Conservation (phyloP, 2,797 vertebrate species). For the Myotis findleyi region DNA sequence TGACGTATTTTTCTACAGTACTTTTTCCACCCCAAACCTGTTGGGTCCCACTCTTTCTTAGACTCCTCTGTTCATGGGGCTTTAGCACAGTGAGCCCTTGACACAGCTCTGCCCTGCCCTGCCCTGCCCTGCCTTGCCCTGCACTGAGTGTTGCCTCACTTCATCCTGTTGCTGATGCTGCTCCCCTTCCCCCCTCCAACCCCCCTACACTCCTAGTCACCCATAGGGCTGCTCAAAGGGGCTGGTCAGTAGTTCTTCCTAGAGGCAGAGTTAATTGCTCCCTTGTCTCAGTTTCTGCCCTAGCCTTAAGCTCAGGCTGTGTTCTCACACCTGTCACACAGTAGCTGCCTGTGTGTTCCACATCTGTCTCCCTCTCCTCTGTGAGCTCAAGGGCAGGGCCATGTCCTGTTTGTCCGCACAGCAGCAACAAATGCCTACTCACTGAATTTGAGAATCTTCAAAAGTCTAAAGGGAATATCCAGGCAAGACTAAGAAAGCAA, state of each 20-base stretch:
- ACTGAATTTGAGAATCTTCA: background rate
- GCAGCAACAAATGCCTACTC: background rate
- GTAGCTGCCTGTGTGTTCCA: background rate
- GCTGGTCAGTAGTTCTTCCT: background rate
- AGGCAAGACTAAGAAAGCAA: background rate
- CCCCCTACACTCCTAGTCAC: background rate
- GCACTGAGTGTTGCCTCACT: background rate
- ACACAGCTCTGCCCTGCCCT: background rate
- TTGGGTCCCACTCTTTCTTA: background rate
- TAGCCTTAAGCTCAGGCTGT: background rate
- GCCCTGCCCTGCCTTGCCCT: background rate
- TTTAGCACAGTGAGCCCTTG: background rate
- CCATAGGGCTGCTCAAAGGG: fast-evolving
- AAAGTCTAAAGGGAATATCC: background rate
- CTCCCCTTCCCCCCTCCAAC: background rate
- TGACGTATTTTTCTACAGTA: background rate
- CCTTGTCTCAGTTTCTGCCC: background rate
- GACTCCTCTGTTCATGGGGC: background rate
- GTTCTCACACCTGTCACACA: background rate
- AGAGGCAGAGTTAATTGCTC: background rate
- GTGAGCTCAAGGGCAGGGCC: background rate
- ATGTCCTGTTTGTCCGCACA: background rate
- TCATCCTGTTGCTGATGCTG: fast-evolving
- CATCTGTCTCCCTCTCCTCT: background rate
- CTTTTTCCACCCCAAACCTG: background rate